Evolutionary conservation across 2,113 vertebrate genomes (phyloP).

Genomic region (Eptesicus fuscus): DNA sequence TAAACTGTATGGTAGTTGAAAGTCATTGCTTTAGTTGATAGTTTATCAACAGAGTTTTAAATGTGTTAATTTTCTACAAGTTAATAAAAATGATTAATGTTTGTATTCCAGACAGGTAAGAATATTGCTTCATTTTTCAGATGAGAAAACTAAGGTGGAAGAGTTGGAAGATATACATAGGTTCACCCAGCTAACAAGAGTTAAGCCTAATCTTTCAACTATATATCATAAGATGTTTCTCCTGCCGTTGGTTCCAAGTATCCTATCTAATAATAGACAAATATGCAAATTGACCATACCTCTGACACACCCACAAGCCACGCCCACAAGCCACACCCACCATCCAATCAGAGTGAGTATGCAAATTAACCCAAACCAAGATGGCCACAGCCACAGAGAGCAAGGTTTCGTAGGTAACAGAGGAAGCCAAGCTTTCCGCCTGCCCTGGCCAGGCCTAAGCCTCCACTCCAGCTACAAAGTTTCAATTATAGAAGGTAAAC

Average conservation of each 20-base stretch:
- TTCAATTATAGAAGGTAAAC: too few species aligned
- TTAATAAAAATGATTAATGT: background rate
- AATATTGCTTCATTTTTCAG: slow-evolving; percentile 19
- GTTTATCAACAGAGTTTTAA: background rate
- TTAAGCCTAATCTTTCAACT: background rate
- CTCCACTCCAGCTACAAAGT: too few species aligned
- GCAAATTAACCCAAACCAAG: too few species aligned
- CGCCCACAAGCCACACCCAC: too few species aligned
- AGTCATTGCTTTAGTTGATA: slow-evolving; percentile 22
- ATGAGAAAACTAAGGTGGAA: background rate
- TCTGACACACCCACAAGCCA: too few species aligned
- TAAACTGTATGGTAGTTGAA: background rate
- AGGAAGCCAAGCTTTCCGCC: too few species aligned
- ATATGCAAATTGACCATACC: too few species aligned
- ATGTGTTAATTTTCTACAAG: background rate
- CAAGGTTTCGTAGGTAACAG: too few species aligned
- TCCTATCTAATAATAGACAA: too few species aligned
- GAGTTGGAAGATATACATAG: background rate
- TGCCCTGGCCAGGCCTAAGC: too few species aligned
- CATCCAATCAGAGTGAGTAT: too few species aligned
- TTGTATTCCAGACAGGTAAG: background rate
- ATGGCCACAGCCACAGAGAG: too few species aligned
- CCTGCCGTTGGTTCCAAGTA: background rate
- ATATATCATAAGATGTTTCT: background rate
- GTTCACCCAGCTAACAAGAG: background rate